These are phyloP conservation scores for Pyrochroa serraticornis DNA, from an alignment of 2,888 invertebrate genomes.

Conservation along the genomic window DNA sequence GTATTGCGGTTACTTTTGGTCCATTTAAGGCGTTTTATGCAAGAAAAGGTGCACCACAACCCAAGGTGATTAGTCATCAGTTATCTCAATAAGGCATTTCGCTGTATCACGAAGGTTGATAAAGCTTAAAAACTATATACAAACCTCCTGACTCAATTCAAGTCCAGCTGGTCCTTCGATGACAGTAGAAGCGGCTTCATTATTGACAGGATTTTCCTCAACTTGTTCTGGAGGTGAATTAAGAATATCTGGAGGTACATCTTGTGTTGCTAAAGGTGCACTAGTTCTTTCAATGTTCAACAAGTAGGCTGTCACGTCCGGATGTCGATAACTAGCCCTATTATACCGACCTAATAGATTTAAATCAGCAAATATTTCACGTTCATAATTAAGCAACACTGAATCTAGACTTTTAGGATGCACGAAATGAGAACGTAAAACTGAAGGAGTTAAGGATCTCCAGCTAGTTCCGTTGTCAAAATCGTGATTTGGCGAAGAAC, in stretches of 20 bases:
- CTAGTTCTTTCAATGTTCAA: constrained; percentile 62
- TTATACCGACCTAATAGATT: constrained; percentile 72
- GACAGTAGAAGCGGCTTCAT: constrained; percentile 17
- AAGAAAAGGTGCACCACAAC: too few species aligned
- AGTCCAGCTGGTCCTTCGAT: constrained; percentile 30
- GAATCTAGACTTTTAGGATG: constrained; percentile 77
- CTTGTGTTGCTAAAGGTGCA: constrained; percentile 34
- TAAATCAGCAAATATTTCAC: constrained; percentile 74
- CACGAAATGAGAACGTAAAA: constrained; percentile 67
- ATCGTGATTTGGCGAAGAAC: constrained; percentile 55
- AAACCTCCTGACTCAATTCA: constrained; percentile 52
- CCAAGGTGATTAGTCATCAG: too few species aligned
- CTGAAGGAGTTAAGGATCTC: constrained; percentile 64
- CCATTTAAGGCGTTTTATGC: too few species aligned
- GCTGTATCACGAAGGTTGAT: neutral
- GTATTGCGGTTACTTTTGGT: too few species aligned
- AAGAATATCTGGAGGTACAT: constrained; percentile 29
- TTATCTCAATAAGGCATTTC: too few species aligned
- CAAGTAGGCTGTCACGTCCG: constrained; percentile 66
- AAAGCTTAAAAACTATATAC: constrained; percentile 6
- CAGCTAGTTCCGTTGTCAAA: constrained; percentile 73
- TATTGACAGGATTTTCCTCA: constrained; percentile 3
- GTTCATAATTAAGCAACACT: constrained; percentile 72
- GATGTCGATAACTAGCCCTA: constrained; percentile 59
- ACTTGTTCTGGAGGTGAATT: constrained; percentile 30